Percentiles rank a stretch among this genome's conserved stretches.
Evolutionary conservation across 2,797 vertebrate species (phyloP).

Genomic region (Brachyrhaphis roseni): DNA sequence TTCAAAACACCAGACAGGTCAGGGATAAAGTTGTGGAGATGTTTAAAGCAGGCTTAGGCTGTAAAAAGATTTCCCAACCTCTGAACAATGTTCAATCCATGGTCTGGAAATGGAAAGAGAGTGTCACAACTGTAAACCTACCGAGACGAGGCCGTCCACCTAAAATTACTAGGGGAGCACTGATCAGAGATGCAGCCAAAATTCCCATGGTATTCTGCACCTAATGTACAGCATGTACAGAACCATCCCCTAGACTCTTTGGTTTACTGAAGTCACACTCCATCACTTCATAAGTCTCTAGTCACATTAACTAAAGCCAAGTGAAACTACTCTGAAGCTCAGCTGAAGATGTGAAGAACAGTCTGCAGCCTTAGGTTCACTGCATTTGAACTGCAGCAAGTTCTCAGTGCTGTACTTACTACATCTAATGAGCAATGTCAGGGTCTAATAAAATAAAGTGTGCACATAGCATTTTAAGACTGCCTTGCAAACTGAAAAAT

Average conservation of each 20-base stretch:
- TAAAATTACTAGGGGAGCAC: no score
- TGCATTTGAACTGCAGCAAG: slow-evolving; percentile 39
- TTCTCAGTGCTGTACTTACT: slow-evolving; percentile 39
- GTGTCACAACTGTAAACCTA: no score
- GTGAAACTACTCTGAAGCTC: slow-evolving; percentile 5
- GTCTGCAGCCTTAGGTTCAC: slow-evolving; percentile 1
- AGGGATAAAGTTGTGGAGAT: not conserved
- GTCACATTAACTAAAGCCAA: not conserved
- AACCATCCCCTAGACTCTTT: not conserved
- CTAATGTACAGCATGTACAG: not conserved
- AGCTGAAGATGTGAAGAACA: slow-evolving; percentile 4
- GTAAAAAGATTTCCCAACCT: not conserved
- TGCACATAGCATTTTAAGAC: slow-evolving; percentile 1
- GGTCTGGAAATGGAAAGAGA: not conserved
- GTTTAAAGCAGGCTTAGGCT: not conserved
- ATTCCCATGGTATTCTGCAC: not conserved
- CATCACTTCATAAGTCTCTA: not conserved
- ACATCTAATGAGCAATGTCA: slow-evolving; percentile 38
- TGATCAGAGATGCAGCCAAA: no score
- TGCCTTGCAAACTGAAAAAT: not conserved
- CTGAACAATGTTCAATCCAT: not conserved
- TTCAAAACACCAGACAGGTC: not conserved
- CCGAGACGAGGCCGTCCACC: no score
- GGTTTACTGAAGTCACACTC: not conserved
- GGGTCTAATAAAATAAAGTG: slow-evolving; percentile 11